These are phyloP conservation scores for Zosterops lateralis DNA, from an alignment of 2,113 vertebrate species.

Conservation along the genomic window DNA sequence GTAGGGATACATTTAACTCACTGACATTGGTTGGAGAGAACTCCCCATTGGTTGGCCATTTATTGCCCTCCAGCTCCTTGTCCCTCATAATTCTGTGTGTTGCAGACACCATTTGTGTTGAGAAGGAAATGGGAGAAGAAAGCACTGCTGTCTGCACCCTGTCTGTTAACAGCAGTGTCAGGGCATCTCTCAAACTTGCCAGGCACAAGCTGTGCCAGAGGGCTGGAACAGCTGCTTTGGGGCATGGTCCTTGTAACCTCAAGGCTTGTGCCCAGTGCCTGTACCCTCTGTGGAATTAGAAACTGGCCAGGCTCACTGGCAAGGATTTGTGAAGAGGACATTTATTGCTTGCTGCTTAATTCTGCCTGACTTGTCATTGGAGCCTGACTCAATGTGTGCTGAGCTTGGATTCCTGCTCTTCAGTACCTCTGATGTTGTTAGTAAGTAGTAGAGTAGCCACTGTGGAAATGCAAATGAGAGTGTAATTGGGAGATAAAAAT, in stretches of 20 bases:
- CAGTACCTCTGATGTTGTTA: not conserved
- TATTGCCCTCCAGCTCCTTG: not conserved
- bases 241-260: not conserved
- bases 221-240: not conserved
- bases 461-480: not conserved
- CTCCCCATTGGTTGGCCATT: accelerated
- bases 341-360: not conserved
- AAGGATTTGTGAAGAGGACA: not conserved
- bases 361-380: not conserved
- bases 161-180: not conserved
- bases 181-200: accelerated
- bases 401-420: not conserved
- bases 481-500: not conserved
- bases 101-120: not conserved
- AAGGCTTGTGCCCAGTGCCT: not conserved
- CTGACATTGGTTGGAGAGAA: not conserved
- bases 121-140: not conserved
- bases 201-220: not conserved
- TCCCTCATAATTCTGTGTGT: not conserved
- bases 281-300: not conserved
- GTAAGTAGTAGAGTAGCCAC: not conserved
- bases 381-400: not conserved
- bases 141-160: not conserved
- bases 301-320: not conserved
- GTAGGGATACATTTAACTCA: accelerated